phyloP scores from a whole-genome alignment of 2,888 invertebrate species.

The Andrena marginata region DNA sequence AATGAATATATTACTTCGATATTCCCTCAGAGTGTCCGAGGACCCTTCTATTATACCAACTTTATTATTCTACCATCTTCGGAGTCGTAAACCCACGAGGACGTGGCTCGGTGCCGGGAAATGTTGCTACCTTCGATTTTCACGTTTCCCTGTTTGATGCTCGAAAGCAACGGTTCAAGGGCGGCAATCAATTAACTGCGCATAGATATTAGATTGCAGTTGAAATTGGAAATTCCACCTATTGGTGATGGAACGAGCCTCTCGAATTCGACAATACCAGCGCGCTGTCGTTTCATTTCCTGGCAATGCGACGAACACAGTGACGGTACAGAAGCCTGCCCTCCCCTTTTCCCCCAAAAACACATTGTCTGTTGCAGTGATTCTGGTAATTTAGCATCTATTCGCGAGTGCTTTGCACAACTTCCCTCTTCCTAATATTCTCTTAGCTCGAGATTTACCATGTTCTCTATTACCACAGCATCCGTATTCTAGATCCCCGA shows the following conservation, averaged over 20 bases:
- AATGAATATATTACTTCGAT: neutral
- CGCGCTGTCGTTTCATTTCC: conserved; percentile 38
- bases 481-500: neutral
- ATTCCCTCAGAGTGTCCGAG: neutral
- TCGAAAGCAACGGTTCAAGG: conserved; percentile 10
- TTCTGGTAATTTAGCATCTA: conserved; percentile 26
- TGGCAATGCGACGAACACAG: conserved; percentile 7
- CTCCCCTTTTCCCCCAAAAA: conserved; percentile 5
- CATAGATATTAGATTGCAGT: conserved; percentile 29
- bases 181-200: conserved; percentile 44
- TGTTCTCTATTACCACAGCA: neutral
- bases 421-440: neutral
- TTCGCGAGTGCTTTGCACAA: conserved; percentile 1
- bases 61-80: neutral
- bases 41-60: neutral
- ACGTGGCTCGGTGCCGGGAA: neutral
- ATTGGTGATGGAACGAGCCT: conserved; percentile 20
- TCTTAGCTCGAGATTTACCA: neutral
- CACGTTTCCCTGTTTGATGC: conserved; percentile 9
- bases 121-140: neutral
- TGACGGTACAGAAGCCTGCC: conserved; percentile 1
- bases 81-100: neutral
- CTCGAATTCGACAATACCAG: neutral
- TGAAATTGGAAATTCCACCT: conserved; percentile 51
- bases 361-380: conserved; percentile 16